These are phyloP conservation scores for Rallus crepitans DNA, from an alignment of 2,797 vertebrate genomes.

Conservation along the genomic window DNA sequence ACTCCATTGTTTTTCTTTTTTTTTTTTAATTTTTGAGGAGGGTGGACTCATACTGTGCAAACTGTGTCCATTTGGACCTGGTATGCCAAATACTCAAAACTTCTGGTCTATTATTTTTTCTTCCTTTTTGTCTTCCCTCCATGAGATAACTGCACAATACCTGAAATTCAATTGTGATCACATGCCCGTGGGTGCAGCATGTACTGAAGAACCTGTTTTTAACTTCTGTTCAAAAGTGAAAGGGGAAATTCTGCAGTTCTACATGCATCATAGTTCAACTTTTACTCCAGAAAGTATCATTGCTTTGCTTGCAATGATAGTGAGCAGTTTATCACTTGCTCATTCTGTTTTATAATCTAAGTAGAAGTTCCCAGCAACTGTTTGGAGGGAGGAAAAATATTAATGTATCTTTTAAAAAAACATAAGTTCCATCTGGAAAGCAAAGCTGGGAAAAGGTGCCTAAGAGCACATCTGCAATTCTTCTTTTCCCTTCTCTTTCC, in stretches of 20 bases:
- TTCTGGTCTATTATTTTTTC: neutral
- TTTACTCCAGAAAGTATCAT: neutral
- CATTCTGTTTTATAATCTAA: neutral
- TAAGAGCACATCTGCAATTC: neutral
- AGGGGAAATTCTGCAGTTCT: neutral
- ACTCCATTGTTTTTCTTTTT: neutral
- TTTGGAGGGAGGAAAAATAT: neutral
- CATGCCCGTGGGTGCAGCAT: neutral
- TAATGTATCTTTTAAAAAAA: neutral
- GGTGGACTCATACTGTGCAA: neutral
- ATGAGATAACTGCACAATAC: neutral
- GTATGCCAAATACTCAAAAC: neutral
- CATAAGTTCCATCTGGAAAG: neutral
- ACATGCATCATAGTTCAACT: neutral
- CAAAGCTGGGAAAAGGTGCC: neutral
- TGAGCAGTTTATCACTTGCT: neutral
- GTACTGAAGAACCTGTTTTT: neutral
- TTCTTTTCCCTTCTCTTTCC: neutral
- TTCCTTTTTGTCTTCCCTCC: neutral
- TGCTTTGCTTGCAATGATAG: neutral
- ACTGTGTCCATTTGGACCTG: neutral
- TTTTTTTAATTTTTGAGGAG: neutral
- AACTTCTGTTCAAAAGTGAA: neutral
- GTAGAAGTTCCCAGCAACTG: neutral
- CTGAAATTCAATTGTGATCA: neutral